These are phyloP conservation scores for Penaeus japonicus DNA, from an alignment of 1,140 invertebrate genomes.

Conservation along the genomic window DNA sequence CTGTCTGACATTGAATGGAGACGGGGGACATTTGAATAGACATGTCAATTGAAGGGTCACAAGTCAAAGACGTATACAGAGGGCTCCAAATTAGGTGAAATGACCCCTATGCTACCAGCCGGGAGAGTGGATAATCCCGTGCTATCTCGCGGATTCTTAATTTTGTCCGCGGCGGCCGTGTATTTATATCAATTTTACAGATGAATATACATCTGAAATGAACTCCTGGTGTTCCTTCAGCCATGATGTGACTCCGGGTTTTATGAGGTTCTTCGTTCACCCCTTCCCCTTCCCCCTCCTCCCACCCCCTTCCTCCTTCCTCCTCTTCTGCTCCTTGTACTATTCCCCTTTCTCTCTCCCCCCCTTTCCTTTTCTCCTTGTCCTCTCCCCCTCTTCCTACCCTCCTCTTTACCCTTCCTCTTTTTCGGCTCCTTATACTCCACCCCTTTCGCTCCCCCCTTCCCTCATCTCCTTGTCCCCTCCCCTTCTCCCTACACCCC, in stretches of 20 bases:
- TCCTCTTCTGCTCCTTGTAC: too few relatives aligned
- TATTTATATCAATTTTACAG: slow-evolving; percentile 37
- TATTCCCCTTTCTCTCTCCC: too few relatives aligned
- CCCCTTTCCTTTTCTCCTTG: too few relatives aligned
- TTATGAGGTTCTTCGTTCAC: not conserved
- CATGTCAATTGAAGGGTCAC: slow-evolving; percentile 35
- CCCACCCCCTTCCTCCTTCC: not conserved
- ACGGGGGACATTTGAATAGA: slow-evolving; percentile 34
- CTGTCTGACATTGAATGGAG: slow-evolving; percentile 1
- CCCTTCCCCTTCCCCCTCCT: not conserved
- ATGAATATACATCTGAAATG: slow-evolving; percentile 37
- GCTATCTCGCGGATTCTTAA: not conserved
- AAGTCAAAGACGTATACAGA: not conserved
- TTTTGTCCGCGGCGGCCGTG: slow-evolving; percentile 10
- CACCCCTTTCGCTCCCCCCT: not conserved
- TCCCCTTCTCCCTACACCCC: too few relatives aligned
- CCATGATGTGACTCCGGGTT: not conserved
- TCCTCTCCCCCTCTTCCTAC: not conserved
- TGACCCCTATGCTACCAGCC: not conserved
- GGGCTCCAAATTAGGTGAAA: too few relatives aligned
- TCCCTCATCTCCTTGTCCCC: not conserved
- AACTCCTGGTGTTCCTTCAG: slow-evolving; percentile 1
- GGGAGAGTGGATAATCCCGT: not conserved
- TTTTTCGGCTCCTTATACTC: too few relatives aligned
- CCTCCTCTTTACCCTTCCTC: not conserved